Conservation (phyloP, 2,113 vertebrate species). For the Silurus asotus region DNA sequence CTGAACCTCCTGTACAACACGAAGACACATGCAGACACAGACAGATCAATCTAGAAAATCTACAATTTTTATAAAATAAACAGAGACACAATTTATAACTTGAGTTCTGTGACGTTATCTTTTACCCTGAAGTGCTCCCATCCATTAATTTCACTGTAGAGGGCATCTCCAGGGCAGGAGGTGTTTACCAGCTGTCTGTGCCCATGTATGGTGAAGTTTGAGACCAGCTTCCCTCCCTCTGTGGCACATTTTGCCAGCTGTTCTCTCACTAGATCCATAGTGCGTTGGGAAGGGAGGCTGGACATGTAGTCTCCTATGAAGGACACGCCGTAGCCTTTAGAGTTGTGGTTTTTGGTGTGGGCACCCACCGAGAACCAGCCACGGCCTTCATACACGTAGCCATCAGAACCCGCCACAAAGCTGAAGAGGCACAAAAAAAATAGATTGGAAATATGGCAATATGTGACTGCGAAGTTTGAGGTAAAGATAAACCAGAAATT, state of each 20-base stretch:
- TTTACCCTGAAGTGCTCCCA: slow-evolving; percentile 77
- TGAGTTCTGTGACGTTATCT: background rate
- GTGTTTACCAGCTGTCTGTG: slow-evolving; percentile 82
- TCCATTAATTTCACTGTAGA: slow-evolving; percentile 75
- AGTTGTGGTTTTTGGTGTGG: slow-evolving; percentile 84
- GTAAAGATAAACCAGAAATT: background rate
- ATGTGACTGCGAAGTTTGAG: background rate
- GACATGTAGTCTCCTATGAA: slow-evolving; percentile 81
- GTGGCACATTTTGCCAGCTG: slow-evolving; percentile 74
- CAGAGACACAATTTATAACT: background rate
- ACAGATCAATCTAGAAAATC: slow-evolving; percentile 6
- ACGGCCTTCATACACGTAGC: slow-evolving; percentile 85
- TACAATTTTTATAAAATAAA: background rate
- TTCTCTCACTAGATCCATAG: slow-evolving; percentile 74
- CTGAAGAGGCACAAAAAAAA: slow-evolving; percentile 59
- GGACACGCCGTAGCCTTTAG: slow-evolving; percentile 77
- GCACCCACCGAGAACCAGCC: slow-evolving; percentile 85
- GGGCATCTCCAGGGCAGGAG: slow-evolving; percentile 77
- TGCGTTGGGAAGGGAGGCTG: slow-evolving; percentile 62
- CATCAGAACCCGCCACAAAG: slow-evolving; percentile 85
- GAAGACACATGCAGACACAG: slow-evolving; percentile 24
- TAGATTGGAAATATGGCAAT: background rate
- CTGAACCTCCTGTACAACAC: slow-evolving; percentile 35
- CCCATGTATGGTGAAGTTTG: slow-evolving; percentile 71
- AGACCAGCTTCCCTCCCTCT: slow-evolving; percentile 55